A percentile compares a stretch with the other conserved stretches of the same genome.
These are phyloP conservation scores for Antitype chi DNA, from an alignment of 2,888 invertebrate genomes.

Conservation along the genomic window DNA sequence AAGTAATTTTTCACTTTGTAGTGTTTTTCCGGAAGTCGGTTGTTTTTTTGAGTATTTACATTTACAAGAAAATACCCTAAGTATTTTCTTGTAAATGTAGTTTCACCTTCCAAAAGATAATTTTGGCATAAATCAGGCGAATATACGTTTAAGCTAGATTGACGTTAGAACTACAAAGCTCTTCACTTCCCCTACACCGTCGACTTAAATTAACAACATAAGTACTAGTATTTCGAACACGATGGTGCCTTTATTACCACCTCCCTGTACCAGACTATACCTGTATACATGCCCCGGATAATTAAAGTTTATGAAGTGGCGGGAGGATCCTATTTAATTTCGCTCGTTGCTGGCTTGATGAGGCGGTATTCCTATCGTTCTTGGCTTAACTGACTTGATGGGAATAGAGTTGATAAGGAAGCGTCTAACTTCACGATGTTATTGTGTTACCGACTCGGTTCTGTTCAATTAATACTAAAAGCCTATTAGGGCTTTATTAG, in stretches of 20 bases:
- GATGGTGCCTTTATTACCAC: conserved; percentile 39
- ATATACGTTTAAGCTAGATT: background rate
- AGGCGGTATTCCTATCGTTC: conserved; percentile 38
- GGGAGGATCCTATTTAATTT: conserved; percentile 59
- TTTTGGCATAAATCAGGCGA: background rate
- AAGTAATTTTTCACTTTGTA: no score
- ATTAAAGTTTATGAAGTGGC: conserved; percentile 61
- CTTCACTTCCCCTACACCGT: background rate
- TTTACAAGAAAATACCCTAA: no score
- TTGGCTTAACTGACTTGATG: conserved; percentile 35
- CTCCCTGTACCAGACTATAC: conserved; percentile 15
- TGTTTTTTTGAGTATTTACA: no score
- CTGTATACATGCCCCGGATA: conserved; percentile 29
- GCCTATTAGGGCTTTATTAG: conserved; percentile 1
- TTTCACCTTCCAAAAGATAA: no score
- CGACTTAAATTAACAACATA: conserved; percentile 13
- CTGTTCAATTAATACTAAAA: conserved; percentile 27
- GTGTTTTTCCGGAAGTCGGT: no score
- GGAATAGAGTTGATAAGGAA: conserved; percentile 24
- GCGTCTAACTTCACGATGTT: conserved; percentile 21
- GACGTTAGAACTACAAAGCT: conserved; percentile 16
- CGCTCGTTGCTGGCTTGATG: conserved; percentile 50
- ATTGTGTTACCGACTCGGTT: conserved; percentile 32
- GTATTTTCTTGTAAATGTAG: no score
- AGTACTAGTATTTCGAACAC: conserved; percentile 21